Evolutionary conservation across 1,140 invertebrate species (phyloP), one percentile per base, ranked within the genome.

Genomic region (Theocolax elegans): DNA sequence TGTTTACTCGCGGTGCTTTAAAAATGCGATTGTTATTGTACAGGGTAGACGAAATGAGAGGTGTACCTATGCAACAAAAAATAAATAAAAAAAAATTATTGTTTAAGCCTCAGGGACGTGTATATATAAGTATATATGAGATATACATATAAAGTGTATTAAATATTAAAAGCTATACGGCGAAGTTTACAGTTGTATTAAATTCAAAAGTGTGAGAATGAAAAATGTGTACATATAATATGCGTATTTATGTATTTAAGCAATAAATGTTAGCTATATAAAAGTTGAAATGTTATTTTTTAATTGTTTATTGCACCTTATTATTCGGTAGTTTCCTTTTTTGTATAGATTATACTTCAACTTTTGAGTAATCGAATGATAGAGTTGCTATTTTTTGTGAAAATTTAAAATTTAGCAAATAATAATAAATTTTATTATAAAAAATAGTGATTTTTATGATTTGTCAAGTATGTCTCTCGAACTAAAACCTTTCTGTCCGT

Each of bases 261-360:
- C 69, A 81, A 81, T 82, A 82, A 82, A 82, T 82, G 79, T 82
- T 80, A 80, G 76, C 75, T 77, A 35, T 49, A 12, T 21, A 54
- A 25, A 17, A 23, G 27, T 60, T 58, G 38, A 38, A 17, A 56
- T 15, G 15, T 3, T 19, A 21, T 13, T 15, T 54, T 3, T 63
- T 19, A 15, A 35, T 49, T 13, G 17, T 42, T 31, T 23, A 58
- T 58, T 35, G 31, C 4, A 6, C 31, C 31, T 35, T 35, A 6
- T 35, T 35, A 35, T 35, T 35, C 10, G n/a, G n/a, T n/a, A n/a
- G n/a, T n/a, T n/a, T n/a, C n/a, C n/a, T n/a, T n/a, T n/a, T n/a
- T n/a, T n/a, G n/a, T n/a, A n/a, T n/a, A n/a, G n/a, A n/a, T n/a
- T n/a, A n/a, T n/a, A n/a, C n/a, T n/a, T n/a, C n/a, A n/a, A n/a